These are phyloP conservation scores for Crocuta crocuta DNA, from an alignment of 2,113 vertebrate genomes.

Conservation along the genomic window DNA sequence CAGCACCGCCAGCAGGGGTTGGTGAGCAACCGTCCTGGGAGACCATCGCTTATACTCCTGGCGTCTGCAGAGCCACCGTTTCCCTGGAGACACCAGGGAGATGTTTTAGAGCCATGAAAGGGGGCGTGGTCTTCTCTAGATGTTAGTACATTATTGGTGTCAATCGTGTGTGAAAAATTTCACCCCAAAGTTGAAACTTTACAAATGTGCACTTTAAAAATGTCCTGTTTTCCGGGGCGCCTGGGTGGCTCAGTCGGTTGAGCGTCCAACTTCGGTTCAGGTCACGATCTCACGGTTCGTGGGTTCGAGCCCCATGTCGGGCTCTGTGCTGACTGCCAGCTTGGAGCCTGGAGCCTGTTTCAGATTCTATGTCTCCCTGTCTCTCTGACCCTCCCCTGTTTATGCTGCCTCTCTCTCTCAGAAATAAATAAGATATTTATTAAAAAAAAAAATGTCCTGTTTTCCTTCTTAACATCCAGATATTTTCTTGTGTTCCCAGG, in stretches of 20 bases:
- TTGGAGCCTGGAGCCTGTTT: too few species aligned
- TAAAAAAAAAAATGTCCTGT: neutral
- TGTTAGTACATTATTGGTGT: neutral
- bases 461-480: neutral
- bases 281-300: too few species aligned
- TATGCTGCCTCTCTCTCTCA: too few species aligned
- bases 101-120: neutral
- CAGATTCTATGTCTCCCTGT: too few species aligned
- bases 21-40: neutral
- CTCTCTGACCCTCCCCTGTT: too few species aligned
- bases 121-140: neutral
- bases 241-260: too few species aligned
- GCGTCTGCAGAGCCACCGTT: neutral
- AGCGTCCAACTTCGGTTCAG: too few species aligned
- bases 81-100: neutral
- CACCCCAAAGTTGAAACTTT: neutral
- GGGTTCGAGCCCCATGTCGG: too few species aligned
- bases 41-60: neutral
- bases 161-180: neutral
- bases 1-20: fast-evolving
- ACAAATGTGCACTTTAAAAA: fast-evolving
- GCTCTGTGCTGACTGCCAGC: too few species aligned
- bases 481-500: conserved; percentile 78
- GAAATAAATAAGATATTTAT: too few species aligned
- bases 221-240: too few species aligned